Conservation (phyloP, 2,888 invertebrate species). For the Carpatolechia fugitivella region DNA sequence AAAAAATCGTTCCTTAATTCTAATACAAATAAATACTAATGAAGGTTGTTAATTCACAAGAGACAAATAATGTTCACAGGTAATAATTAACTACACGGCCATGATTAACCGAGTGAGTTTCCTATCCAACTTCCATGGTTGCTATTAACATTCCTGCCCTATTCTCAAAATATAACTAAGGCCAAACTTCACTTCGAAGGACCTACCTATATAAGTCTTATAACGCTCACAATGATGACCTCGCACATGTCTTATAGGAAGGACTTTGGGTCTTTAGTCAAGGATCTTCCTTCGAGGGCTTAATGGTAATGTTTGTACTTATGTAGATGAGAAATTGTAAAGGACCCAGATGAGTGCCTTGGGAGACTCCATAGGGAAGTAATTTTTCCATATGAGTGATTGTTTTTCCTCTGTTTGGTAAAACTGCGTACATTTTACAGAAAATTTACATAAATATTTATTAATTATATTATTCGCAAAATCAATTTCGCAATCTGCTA, state of each 20-base stretch:
- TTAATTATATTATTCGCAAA: no score
- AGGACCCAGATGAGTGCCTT: background rate
- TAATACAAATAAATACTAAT: no score
- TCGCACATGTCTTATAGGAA: conserved; percentile 2
- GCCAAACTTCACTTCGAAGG: background rate
- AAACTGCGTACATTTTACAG: no score
- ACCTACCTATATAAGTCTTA: background rate
- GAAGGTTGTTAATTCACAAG: background rate
- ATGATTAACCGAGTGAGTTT: background rate
- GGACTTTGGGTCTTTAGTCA: background rate
- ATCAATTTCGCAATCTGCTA: no score
- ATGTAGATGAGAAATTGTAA: conserved; percentile 13
- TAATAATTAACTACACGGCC: background rate
- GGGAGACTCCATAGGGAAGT: background rate
- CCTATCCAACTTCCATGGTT: background rate
- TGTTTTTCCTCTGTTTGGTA: no score
- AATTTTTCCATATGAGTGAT: background rate
- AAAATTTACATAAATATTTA: no score
- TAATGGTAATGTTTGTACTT: background rate
- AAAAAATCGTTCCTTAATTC: no score
- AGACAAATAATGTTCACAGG: background rate
- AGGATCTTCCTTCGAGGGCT: conserved; percentile 9
- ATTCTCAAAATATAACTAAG: background rate
- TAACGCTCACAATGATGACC: background rate
- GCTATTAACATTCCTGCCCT: background rate